These are phyloP conservation scores for Acyrthosiphon pisum DNA, from an alignment of 1,140 invertebrate genomes.

Conservation along the genomic window DNA sequence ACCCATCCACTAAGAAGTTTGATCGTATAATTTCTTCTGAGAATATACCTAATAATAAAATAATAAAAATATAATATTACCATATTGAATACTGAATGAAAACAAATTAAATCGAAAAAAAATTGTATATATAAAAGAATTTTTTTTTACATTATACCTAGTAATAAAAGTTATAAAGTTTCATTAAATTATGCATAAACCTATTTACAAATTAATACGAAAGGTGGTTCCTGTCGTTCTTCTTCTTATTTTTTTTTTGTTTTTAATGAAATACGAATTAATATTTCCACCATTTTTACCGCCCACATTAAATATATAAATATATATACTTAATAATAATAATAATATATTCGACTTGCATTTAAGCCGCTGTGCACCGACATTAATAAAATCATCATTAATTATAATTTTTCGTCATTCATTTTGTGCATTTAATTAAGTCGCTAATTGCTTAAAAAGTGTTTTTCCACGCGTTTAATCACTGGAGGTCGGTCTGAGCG, in stretches of 20 bases:
- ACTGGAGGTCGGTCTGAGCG: neutral
- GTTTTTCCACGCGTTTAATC: neutral
- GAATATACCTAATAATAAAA: neutral
- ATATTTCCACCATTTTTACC: neutral
- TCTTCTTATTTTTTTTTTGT: neutral
- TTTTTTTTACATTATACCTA: neutral
- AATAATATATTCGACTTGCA: neutral
- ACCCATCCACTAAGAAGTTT: neutral
- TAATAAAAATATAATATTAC: neutral
- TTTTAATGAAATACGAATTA: neutral
- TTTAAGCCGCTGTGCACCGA: neutral
- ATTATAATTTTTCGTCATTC: neutral
- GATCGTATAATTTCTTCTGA: neutral
- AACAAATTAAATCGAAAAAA: neutral
- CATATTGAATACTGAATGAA: neutral
- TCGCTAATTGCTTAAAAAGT: neutral
- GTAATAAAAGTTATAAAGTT: neutral
- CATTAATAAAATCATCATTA: neutral
- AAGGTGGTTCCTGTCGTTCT: neutral
- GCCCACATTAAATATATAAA: neutral
- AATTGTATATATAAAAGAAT: neutral
- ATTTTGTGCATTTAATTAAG: constrained; percentile 16
- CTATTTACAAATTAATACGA: neutral
- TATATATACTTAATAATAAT: too few relatives aligned
- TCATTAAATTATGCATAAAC: neutral